phyloP scores from a whole-genome alignment of 2,113 vertebrate genomes.

The Melanerpes aurifrons region DNA sequence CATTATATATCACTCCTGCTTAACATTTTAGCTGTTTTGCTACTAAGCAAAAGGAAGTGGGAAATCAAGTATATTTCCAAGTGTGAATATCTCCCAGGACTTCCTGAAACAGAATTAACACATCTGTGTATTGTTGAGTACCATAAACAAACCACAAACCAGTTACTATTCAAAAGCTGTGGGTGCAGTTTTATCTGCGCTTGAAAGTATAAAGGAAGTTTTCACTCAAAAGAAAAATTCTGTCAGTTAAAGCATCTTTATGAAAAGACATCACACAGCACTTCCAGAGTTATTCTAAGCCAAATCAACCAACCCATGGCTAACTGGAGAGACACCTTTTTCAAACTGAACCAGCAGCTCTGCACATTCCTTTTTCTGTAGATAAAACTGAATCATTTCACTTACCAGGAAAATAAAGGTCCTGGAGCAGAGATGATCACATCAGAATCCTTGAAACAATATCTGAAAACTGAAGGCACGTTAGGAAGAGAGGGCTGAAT shows the following conservation, averaged over 20 bases:
- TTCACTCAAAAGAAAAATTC: neutral
- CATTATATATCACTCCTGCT: neutral
- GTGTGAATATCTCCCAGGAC: neutral
- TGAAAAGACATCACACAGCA: neutral
- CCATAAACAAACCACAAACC: neutral
- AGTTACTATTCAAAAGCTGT: neutral
- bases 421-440: neutral
- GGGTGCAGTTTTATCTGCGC: neutral
- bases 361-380: neutral
- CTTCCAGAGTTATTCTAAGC: neutral
- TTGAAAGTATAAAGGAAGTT: neutral
- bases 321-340: neutral
- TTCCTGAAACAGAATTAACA: neutral
- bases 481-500: neutral
- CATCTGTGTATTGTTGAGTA: neutral
- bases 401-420: neutral
- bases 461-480: neutral
- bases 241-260: neutral
- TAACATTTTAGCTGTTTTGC: neutral
- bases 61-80: neutral
- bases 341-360: neutral
- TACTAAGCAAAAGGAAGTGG: neutral
- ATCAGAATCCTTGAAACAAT: neutral
- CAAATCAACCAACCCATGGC: neutral
- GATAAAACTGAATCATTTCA: neutral